Percentiles rank a stretch among this genome's conserved stretches.
These are phyloP conservation scores for Nixonia krombeini DNA, from an alignment of 1,140 invertebrate genomes.

Conservation along the genomic window DNA sequence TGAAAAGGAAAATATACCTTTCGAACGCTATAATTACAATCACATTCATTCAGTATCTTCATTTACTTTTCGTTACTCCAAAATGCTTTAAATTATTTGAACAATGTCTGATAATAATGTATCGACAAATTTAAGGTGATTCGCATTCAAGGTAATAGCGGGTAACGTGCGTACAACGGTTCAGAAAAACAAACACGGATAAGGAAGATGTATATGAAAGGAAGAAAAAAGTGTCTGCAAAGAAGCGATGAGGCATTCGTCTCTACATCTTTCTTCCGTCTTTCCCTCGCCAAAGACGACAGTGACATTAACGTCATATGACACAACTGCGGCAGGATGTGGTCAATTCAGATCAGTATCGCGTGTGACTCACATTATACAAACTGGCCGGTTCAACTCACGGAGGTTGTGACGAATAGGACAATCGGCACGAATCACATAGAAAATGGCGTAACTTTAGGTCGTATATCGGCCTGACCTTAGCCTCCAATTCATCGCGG, in stretches of 20 bases:
- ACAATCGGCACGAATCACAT: conserved; percentile 44
- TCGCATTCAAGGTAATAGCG: no score
- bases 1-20: no score
- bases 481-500: conserved; percentile 63
- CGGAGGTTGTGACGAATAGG: conserved; percentile 46
- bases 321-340: conserved; percentile 66
- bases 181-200: not conserved
- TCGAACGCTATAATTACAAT: no score
- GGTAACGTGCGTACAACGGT: no score
- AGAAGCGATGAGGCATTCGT: conserved; percentile 21
- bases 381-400: conserved; percentile 43
- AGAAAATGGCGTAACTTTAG: conserved; percentile 46
- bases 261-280: conserved; percentile 36
- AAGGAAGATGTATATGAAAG: not conserved
- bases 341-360: conserved; percentile 67
- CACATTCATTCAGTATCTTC: no score
- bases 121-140: no score
- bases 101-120: no score
- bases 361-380: conserved; percentile 66
- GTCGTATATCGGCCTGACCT: conserved; percentile 58
- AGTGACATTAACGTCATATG: conserved; percentile 66
- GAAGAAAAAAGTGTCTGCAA: conserved; percentile 11
- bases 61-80: no score
- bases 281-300: conserved; percentile 53
- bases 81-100: no score